Conservation (phyloP, 2,113 vertebrate species). For the Ahaetulla prasina region DNA sequence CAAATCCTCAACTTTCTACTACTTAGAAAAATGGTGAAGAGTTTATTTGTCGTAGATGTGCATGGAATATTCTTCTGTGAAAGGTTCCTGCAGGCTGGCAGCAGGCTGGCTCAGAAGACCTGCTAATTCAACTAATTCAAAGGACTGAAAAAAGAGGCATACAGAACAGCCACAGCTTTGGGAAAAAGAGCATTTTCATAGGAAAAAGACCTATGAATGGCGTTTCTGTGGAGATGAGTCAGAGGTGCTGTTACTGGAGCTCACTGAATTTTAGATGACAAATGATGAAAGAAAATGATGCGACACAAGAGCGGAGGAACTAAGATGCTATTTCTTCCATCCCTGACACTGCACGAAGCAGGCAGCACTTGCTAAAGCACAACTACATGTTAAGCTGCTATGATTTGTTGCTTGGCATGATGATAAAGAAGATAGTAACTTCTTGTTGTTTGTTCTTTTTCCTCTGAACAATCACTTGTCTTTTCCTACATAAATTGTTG, state of each 20-base stretch:
- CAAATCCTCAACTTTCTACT: neutral
- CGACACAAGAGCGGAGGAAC: neutral
- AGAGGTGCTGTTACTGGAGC: neutral
- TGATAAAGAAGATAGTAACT: neutral
- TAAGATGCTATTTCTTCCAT: neutral
- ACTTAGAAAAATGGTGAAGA: neutral
- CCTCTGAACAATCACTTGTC: neutral
- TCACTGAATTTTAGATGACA: neutral
- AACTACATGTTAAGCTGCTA: neutral
- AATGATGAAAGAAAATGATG: neutral
- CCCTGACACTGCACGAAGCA: neutral
- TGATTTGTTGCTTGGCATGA: neutral
- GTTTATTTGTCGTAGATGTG: neutral
- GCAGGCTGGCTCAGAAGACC: neutral
- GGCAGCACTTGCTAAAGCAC: neutral
- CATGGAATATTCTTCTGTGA: neutral
- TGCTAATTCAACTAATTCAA: neutral
- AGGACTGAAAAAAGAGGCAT: neutral
- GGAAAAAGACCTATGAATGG: neutral
- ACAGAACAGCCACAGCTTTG: neutral
- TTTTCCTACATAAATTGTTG: neutral
- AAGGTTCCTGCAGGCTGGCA: neutral
- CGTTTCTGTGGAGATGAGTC: neutral
- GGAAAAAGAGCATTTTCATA: neutral
- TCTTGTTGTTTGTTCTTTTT: neutral